Percentiles rank a stretch among this genome's conserved stretches.
These are phyloP conservation scores for Mareca penelope DNA, from an alignment of 2,797 vertebrate genomes.

Conservation along the genomic window DNA sequence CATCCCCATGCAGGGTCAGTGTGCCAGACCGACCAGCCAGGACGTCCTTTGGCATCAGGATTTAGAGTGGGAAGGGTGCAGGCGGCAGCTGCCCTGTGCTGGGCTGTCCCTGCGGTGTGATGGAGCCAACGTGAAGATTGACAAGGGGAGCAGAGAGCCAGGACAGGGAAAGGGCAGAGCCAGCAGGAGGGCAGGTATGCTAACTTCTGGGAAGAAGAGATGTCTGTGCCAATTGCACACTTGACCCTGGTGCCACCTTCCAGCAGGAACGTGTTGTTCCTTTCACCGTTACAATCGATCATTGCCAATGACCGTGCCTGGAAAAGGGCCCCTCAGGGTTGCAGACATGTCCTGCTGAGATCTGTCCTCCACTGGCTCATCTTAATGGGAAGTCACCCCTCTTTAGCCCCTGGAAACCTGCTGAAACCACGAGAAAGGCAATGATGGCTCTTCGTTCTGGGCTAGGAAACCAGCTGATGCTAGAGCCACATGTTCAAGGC, in stretches of 20 bases:
- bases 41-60: neutral
- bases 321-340: neutral
- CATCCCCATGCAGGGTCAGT: neutral
- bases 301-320: neutral
- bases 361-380: neutral
- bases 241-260: neutral
- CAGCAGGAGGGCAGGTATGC: neutral
- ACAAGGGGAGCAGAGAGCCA: neutral
- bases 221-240: neutral
- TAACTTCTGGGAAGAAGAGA: neutral
- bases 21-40: neutral
- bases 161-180: neutral
- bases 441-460: neutral
- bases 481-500: neutral
- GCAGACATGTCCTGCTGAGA: neutral
- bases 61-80: neutral
- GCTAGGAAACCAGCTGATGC: neutral
- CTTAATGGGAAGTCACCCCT: neutral
- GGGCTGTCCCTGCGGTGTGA: neutral
- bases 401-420: neutral
- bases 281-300: neutral
- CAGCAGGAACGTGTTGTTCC: neutral
- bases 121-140: neutral
- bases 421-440: neutral
- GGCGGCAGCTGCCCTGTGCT: neutral